Conservation (phyloP, 2,113 vertebrate species). For the Sminthopsis crassicaudata region DNA sequence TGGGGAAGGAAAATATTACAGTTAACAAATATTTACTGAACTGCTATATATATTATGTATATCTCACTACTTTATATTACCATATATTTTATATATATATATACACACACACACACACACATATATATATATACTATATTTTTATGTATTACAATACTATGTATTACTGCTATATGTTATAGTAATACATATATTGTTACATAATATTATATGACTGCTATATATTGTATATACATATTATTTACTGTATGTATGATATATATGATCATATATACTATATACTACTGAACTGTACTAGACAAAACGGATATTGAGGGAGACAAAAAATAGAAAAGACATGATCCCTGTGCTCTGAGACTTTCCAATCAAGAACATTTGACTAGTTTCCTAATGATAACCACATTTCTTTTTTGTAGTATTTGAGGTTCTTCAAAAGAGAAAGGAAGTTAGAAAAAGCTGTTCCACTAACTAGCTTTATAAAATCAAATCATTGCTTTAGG, state of each 20-base stretch:
- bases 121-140: no score
- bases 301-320: not conserved
- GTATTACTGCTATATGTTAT: no score
- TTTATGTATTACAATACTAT: no score
- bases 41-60: no score
- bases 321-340: not conserved
- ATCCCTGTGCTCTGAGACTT: not conserved
- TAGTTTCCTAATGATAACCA: not conserved
- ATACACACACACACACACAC: no score
- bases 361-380: not conserved
- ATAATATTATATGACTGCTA: no score
- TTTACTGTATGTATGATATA: no score
- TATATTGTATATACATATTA: no score
- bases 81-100: no score
- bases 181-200: no score
- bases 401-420: not conserved
- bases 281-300: not conserved
- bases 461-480: not conserved
- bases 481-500: not conserved
- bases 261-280: no score
- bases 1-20: not conserved
- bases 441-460: not conserved
- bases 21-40: not conserved
- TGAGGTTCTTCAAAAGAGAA: not conserved
- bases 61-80: no score